A percentile compares a stretch with the other conserved stretches of the same genome.
phyloP scores from a whole-genome alignment of 2,113 vertebrate genomes.

The Rhinoderma darwinii region DNA sequence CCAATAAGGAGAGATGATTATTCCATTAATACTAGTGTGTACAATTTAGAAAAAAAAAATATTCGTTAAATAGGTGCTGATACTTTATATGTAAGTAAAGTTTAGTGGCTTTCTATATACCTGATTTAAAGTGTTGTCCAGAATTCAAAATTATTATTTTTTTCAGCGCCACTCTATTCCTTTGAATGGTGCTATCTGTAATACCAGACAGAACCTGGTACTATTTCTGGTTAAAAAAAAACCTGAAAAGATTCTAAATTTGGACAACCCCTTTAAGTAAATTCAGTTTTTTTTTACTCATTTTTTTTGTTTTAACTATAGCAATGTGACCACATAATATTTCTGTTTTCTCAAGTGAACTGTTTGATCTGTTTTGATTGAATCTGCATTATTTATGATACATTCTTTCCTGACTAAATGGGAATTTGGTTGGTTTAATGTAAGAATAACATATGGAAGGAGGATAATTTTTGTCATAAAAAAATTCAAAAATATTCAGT shows the following conservation, averaged over 20 bases:
- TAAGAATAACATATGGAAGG: conserved; percentile 3
- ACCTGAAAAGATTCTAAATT: background rate
- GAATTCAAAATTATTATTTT: background rate
- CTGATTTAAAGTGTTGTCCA: background rate
- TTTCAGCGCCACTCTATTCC: too few relatives aligned
- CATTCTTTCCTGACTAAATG: conserved; percentile 1
- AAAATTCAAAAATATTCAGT: conserved; percentile 25
- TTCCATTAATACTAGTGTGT: background rate
- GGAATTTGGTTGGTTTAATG: conserved; percentile 20
- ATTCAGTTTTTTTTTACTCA: background rate
- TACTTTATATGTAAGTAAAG: background rate
- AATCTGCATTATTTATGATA: background rate
- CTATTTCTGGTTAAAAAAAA: background rate
- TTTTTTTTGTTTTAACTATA: background rate
- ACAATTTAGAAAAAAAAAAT: background rate
- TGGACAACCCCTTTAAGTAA: background rate
- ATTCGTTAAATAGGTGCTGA: background rate
- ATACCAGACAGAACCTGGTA: too few relatives aligned
- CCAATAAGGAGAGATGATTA: background rate
- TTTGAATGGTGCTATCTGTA: too few relatives aligned
- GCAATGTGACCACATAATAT: background rate
- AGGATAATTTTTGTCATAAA: background rate
- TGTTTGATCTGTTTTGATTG: background rate
- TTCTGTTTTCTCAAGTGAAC: background rate
- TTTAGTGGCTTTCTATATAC: background rate